Percentiles rank a stretch among this genome's conserved stretches.
phyloP scores from a whole-genome alignment of 2,888 invertebrate species.

The Sesia apiformis region DNA sequence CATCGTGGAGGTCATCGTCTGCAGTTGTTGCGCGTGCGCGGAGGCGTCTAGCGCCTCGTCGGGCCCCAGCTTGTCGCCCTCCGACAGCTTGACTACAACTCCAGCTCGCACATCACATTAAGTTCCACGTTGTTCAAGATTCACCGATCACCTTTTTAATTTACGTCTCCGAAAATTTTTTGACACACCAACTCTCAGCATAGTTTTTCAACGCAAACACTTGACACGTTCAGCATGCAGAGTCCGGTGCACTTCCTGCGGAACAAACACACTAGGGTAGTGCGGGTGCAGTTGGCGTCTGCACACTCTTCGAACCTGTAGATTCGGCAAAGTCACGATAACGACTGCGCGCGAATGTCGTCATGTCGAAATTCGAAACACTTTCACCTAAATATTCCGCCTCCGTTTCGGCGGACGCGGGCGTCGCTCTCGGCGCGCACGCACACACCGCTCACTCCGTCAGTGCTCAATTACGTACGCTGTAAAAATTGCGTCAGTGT shows the following conservation, averaged over 20 bases:
- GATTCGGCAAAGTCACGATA: constrained; percentile 75
- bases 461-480: constrained; percentile 68
- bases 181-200: constrained; percentile 59
- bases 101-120: constrained; percentile 57
- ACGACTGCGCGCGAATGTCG: constrained; percentile 75
- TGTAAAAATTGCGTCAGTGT: constrained; percentile 75
- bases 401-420: constrained; percentile 73
- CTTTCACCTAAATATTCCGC: constrained; percentile 75
- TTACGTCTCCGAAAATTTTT: constrained; percentile 55
- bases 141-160: constrained; percentile 65
- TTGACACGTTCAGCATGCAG: constrained; percentile 46
- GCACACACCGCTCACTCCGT: constrained; percentile 60
- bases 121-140: constrained; percentile 41
- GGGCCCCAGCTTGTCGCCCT: constrained; percentile 57
- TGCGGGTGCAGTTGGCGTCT: constrained; percentile 34
- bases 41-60: constrained; percentile 61
- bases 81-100: constrained; percentile 60
- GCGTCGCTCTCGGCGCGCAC: constrained; percentile 72
- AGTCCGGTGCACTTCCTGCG: constrained; percentile 53
- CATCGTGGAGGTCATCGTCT: constrained; percentile 72
- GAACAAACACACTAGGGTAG: constrained; percentile 35
- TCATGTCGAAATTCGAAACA: constrained; percentile 75
- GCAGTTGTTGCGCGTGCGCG: constrained; percentile 53
- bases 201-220: constrained; percentile 53
- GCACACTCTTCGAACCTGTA: constrained; percentile 62